Evolutionary conservation across 2,888 invertebrate genomes (phyloP).

Genomic region (Neocrepidodera transversa): DNA sequence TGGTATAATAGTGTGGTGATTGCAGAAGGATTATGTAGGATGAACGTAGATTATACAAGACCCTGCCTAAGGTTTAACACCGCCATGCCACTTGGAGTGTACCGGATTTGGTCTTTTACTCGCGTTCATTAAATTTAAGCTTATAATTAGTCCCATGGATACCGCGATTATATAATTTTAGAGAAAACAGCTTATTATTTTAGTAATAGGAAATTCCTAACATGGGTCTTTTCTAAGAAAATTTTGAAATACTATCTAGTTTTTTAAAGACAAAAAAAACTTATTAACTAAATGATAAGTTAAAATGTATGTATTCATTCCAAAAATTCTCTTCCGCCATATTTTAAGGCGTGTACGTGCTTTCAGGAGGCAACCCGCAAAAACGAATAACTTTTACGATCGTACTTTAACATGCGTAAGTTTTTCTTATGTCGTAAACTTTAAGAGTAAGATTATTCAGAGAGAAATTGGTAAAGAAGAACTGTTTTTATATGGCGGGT

Average conservation of each 20-base stretch:
- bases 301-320: constrained; percentile 16
- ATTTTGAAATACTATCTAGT: too few relatives aligned
- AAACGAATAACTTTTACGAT: constrained; percentile 32
- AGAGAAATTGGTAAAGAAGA: constrained; percentile 25
- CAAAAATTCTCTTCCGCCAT: constrained; percentile 13
- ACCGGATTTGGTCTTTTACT: constrained; percentile 32
- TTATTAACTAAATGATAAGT: constrained; percentile 26
- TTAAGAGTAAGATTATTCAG: constrained; percentile 32
- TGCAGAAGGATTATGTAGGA: constrained; percentile 54
- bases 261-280: too few relatives aligned
- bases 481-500: constrained; percentile 23
- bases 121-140: constrained; percentile 29
- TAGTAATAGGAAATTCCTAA: too few relatives aligned
- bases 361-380: constrained; percentile 22
- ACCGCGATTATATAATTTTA: not conserved
- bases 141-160: constrained; percentile 14
- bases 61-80: constrained; percentile 37
- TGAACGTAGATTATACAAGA: constrained; percentile 54
- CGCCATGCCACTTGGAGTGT: constrained; percentile 8
- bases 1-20: constrained; percentile 55
- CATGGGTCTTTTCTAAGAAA: too few relatives aligned
- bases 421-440: constrained; percentile 30
- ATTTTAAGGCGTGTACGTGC: constrained; percentile 29
- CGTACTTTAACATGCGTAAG: constrained; percentile 33
- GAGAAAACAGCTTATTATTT: too few relatives aligned